Evolutionary conservation across 2,797 vertebrate species (phyloP).

Genomic region (Oreochromis grahami): DNA sequence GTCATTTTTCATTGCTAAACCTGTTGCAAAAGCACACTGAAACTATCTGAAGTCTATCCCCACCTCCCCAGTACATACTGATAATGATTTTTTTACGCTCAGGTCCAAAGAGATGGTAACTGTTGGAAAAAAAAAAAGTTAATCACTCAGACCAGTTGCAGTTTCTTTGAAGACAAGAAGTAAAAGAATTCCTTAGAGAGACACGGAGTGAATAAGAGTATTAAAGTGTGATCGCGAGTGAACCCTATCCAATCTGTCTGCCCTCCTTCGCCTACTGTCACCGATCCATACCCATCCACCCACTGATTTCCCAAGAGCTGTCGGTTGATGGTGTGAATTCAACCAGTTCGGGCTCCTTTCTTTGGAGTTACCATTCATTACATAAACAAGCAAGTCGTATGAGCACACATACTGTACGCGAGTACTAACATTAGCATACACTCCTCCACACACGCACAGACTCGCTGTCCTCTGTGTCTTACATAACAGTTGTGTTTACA

Average conservation of each 20-base stretch:
- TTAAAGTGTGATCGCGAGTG: slow-evolving; percentile 21
- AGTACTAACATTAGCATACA: slow-evolving; percentile 14
- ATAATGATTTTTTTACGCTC: background rate
- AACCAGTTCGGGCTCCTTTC: slow-evolving; percentile 22
- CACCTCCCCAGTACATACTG: background rate
- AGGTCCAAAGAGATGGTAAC: background rate
- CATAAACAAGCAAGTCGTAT: background rate
- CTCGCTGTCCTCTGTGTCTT: slow-evolving; percentile 1
- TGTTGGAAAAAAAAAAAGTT: background rate
- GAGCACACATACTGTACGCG: background rate
- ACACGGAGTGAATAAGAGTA: background rate
- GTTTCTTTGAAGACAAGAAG: background rate
- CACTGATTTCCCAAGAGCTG: slow-evolving; percentile 63
- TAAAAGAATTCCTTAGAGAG: background rate
- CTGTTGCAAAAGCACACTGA: background rate
- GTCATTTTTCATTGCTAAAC: background rate
- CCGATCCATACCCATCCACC: slow-evolving; percentile 66
- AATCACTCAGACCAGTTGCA: background rate
- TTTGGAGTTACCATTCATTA: slow-evolving; percentile 8
- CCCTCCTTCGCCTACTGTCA: slow-evolving; percentile 28
- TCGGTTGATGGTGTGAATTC: slow-evolving; percentile 48
- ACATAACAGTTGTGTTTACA: slow-evolving; percentile 19
- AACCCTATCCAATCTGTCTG: slow-evolving; percentile 26
- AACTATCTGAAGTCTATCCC: background rate
- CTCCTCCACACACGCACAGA: background rate